Conservation (phyloP, 1,140 invertebrate species). For the Drosophila teissieri region DNA sequence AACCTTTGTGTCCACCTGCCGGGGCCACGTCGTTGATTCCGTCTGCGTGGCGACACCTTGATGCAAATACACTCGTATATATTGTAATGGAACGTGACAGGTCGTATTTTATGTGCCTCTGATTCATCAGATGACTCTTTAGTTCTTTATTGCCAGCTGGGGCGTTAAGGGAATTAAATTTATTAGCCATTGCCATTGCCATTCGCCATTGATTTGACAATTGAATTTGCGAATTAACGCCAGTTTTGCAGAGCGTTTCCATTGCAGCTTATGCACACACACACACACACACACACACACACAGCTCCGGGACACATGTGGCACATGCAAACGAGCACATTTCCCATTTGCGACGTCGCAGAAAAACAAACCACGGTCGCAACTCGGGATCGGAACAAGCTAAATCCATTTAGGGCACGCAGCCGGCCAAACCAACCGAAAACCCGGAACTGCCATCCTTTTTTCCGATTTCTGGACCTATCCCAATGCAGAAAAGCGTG, state of each 20-base stretch:
- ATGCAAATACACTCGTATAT: conserved; percentile 34
- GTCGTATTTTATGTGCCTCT: conserved; percentile 30
- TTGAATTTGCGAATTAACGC: conserved; percentile 73
- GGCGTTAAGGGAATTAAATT: conserved; percentile 47
- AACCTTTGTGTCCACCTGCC: conserved; percentile 3
- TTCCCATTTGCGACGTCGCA: conserved; percentile 23
- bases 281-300: conserved; percentile 9
- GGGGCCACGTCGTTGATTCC: conserved; percentile 3
- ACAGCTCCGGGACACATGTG: conserved; percentile 22
- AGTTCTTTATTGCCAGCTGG: conserved; percentile 25
- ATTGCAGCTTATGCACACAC: conserved; percentile 32
- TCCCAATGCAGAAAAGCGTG: conserved; percentile 50
- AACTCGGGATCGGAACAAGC: conserved; percentile 16
- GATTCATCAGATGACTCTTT: conserved; percentile 16
- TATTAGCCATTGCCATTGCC: conserved; percentile 41
- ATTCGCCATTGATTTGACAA: conserved; percentile 69
- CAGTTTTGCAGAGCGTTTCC: conserved; percentile 17
- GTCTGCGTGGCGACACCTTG: conserved; percentile 15
- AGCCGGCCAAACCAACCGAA: conserved; percentile 27
- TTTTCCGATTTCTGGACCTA: conserved; percentile 27
- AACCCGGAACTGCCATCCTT: conserved; percentile 11
- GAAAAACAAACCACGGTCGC: conserved; percentile 36
- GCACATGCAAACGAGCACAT: conserved; percentile 52
- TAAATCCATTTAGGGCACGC: conserved; percentile 59
- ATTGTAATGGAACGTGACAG: conserved; percentile 55